These are phyloP conservation scores for Stichopus horrens DNA, from an alignment of 53 echinoderm and acorn worm genomes.

Conservation along the genomic window DNA sequence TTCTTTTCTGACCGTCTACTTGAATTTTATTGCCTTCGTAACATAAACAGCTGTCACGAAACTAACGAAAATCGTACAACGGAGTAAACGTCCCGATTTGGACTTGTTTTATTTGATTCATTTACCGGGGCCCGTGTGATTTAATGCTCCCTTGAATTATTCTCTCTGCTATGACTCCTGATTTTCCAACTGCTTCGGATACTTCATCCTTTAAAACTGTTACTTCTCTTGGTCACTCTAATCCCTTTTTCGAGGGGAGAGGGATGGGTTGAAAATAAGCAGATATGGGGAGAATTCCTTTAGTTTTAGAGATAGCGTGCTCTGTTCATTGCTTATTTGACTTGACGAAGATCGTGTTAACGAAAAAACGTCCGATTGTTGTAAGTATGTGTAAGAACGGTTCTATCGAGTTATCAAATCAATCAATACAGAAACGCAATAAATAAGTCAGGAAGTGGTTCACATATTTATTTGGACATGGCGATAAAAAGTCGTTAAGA, in stretches of 20 bases:
- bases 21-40: neutral
- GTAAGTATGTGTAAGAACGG: neutral
- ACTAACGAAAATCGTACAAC: neutral
- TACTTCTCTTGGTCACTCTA: neutral
- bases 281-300: neutral
- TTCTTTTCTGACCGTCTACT: neutral
- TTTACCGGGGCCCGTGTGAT: neutral
- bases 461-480: neutral
- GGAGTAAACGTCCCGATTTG: neutral
- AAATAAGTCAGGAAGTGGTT: neutral
- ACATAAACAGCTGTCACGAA: constrained; percentile 1
- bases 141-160: neutral
- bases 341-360: neutral
- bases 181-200: neutral
- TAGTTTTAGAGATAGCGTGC: neutral
- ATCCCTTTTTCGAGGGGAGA: neutral
- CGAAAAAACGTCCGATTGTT: neutral
- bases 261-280: neutral
- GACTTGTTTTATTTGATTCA: neutral
- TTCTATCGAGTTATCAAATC: neutral
- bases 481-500: neutral
- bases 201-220: neutral
- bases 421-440: neutral
- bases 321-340: neutral
- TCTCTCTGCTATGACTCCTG: neutral